Evolutionary conservation across 2,113 vertebrate genomes (phyloP).

Genomic region (Scytalopus superciliaris): DNA sequence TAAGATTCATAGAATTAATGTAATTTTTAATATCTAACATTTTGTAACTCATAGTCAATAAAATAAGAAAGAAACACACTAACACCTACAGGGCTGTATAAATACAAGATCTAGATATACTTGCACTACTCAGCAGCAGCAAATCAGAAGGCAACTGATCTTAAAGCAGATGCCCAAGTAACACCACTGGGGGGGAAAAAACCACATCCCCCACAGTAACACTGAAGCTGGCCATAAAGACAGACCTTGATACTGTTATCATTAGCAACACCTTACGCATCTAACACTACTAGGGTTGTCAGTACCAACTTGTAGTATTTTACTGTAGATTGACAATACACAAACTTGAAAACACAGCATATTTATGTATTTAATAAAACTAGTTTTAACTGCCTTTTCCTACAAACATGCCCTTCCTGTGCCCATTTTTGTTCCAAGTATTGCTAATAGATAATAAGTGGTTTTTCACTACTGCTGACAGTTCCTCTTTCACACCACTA

Average conservation of each 20-base stretch:
- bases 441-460: background rate
- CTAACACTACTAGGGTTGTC: background rate
- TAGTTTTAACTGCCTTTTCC: background rate
- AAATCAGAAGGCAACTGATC: background rate
- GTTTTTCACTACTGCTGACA: background rate
- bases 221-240: background rate
- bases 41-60: background rate
- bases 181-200: rapidly evolving
- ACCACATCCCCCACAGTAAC: background rate
- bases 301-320: background rate
- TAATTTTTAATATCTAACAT: background rate
- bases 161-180: background rate
- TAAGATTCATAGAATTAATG: background rate
- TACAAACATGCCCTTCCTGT: background rate
- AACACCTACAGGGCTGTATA: background rate
- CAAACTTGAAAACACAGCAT: background rate
- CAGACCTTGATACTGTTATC: background rate
- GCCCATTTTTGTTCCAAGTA: background rate
- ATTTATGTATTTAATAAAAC: background rate
- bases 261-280: rapidly evolving
- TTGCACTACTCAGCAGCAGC: background rate
- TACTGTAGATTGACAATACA: rapidly evolving
- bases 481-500: background rate
- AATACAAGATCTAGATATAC: background rate
- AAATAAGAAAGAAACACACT: background rate